Evolutionary conservation across 2,797 vertebrate genomes (phyloP).

Genomic region (Sebastes cheni): DNA sequence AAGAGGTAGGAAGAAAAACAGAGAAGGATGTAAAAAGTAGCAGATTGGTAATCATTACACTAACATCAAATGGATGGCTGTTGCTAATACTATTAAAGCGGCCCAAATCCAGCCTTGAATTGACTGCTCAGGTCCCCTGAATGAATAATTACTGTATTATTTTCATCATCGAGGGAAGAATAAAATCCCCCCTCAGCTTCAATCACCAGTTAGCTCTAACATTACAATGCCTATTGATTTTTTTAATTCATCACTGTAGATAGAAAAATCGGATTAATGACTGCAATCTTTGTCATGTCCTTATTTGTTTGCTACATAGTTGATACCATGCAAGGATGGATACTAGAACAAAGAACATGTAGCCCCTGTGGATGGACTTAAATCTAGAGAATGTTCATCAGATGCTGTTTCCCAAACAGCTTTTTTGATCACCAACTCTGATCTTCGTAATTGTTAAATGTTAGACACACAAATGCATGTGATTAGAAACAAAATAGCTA

Average conservation of each 20-base stretch:
- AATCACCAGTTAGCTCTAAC: constrained; percentile 44
- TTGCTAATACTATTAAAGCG: constrained; percentile 74
- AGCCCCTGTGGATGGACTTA: too few relatives aligned
- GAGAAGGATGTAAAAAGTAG: not conserved
- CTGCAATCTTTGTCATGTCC: not conserved
- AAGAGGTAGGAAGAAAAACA: not conserved
- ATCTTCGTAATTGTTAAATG: not conserved
- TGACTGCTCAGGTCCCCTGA: constrained; percentile 57
- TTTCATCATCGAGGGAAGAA: constrained; percentile 83
- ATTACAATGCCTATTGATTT: not conserved
- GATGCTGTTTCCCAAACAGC: not conserved
- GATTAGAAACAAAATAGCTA: not conserved
- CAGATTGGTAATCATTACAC: constrained; percentile 80
- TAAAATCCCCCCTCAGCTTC: constrained; percentile 83
- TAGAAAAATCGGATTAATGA: not conserved
- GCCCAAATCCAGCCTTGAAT: not conserved
- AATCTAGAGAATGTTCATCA: not conserved
- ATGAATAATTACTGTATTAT: constrained; percentile 78
- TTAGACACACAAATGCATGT: not conserved
- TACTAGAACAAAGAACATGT: not conserved
- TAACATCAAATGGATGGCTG: constrained; percentile 77
- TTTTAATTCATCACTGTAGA: not conserved
- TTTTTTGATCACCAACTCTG: not conserved
- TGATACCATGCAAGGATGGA: not conserved
- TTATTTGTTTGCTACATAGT: not conserved